Evolutionary conservation across 2,888 invertebrate genomes (phyloP).

Genomic region (Gonocerus acuteangulatus): DNA sequence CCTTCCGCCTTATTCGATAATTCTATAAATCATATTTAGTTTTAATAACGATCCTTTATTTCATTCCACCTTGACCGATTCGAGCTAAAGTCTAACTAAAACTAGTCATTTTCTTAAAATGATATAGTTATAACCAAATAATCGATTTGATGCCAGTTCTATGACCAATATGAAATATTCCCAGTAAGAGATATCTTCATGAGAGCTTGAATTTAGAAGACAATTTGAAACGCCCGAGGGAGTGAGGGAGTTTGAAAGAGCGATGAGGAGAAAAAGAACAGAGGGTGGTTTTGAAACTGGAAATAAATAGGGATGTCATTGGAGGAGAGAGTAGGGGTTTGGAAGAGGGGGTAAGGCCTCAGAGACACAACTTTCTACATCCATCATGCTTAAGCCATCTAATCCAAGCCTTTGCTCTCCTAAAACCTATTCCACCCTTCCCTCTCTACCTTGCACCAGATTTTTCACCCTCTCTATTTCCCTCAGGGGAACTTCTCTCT

Average conservation of each 20-base stretch:
- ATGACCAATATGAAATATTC: no score
- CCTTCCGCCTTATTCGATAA: no score
- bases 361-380: conserved; percentile 15
- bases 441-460: background rate
- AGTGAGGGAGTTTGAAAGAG: background rate
- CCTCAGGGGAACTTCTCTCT: background rate
- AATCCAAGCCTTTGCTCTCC: background rate
- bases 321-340: background rate
- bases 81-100: no score
- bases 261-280: conserved; percentile 2
- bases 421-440: conserved; percentile 19
- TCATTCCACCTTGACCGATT: no score
- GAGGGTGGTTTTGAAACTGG: background rate
- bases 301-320: background rate
- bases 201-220: background rate
- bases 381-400: conserved; percentile 21
- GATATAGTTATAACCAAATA: no score
- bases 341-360: background rate
- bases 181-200: background rate
- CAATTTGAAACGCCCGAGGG: no score
- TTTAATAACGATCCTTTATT: no score
- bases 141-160: no score
- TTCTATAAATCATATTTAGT: no score
- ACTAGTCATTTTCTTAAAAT: no score
- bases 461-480: background rate